Evolutionary conservation across 2,113 vertebrate species (phyloP).

Genomic region (Taurulus bubalis): DNA sequence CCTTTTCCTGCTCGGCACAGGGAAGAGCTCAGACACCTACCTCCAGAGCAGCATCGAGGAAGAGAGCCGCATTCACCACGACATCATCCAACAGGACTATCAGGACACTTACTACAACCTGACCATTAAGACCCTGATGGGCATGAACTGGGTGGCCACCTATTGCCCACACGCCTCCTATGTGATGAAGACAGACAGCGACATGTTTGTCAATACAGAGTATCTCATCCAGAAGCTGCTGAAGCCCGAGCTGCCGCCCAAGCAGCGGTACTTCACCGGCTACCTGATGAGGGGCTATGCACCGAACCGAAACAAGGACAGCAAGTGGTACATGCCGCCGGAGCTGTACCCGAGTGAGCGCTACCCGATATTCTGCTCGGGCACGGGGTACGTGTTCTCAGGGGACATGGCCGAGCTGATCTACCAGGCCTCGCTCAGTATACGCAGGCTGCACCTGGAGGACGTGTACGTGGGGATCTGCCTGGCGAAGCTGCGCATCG

Average conservation of each 20-base stretch:
- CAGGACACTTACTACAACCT: conserved; percentile 96
- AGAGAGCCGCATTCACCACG: conserved; percentile 90
- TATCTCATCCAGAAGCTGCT: conserved; percentile 97
- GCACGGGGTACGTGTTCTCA: conserved; percentile 97
- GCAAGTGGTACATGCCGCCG: conserved; percentile 98
- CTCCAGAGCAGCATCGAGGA: conserved; percentile 88
- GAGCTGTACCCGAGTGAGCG: conserved; percentile 96
- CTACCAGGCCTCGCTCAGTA: conserved; percentile 93
- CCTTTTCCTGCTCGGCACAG: conserved; percentile 91
- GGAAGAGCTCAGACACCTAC: conserved; percentile 80
- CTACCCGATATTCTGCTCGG: conserved; percentile 97
- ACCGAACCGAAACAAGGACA: conserved; percentile 95
- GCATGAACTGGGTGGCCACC: conserved; percentile 98
- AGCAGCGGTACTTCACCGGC: conserved; percentile 94
- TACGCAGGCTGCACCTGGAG: conserved; percentile 95
- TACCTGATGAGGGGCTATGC: conserved; percentile 96
- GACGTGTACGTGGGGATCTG: conserved; percentile 99
- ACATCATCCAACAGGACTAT: conserved; percentile 96
- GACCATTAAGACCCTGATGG: conserved; percentile 99
- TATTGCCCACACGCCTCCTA: conserved; percentile 90
- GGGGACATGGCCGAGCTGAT: conserved; percentile 96
- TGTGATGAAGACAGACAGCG: conserved; percentile 99
- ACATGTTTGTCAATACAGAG: conserved; percentile 99
- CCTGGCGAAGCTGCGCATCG: conserved; percentile 93
- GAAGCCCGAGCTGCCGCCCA: conserved; percentile 90